Base-by-base conservation (phyloP, 2,113 vertebrate genomes). In the human region DNA sequence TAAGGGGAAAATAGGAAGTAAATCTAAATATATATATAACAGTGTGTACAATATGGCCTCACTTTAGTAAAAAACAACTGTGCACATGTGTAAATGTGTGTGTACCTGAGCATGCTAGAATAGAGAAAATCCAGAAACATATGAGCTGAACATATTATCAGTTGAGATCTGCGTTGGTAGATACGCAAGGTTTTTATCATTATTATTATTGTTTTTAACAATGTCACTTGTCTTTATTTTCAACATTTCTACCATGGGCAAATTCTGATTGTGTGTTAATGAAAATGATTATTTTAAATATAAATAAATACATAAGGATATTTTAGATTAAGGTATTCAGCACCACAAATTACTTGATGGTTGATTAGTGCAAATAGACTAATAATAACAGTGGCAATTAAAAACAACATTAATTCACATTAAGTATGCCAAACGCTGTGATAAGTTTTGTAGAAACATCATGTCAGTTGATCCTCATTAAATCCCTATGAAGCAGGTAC, bases 161-260 rank as follows among this genome's bases (percentile, higher is more conserved):
- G 25, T 45, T 45, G 27, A 43, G 43, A 87, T 64, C 43, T 20
- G 18, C 27, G 1, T 4, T 88, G 32, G 45, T 75, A 25, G 35
- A 90, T 90, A 66, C 50, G 13, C 76, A 57, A 79, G 9, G 7
- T 30, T 68, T 55, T 96, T 70, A 68, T 78, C 86, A 64, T 50
- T 72, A 17, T 27, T 90, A 8, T 81, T 81, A 20, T 30, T 90
- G 12, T 78, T 83, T 81, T 81, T 30, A 93, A 64, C 8, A 78
- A 10, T 18, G 32, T 84, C 38, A 9, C 17, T 94, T 96, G 1
- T 90, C n/a, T 93, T 97, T 48, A 89, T 98, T 97, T 89, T 93
- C 38, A 95, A 40, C 35, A 61, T 96, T 81, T 90, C 14, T 93
- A 22, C 2, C 59, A 25, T 90, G 12, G 59, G 8, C 13, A 75